These are phyloP conservation scores for Scaptomyza reducta DNA, from an alignment of 2,888 invertebrate genomes.

Conservation along the genomic window DNA sequence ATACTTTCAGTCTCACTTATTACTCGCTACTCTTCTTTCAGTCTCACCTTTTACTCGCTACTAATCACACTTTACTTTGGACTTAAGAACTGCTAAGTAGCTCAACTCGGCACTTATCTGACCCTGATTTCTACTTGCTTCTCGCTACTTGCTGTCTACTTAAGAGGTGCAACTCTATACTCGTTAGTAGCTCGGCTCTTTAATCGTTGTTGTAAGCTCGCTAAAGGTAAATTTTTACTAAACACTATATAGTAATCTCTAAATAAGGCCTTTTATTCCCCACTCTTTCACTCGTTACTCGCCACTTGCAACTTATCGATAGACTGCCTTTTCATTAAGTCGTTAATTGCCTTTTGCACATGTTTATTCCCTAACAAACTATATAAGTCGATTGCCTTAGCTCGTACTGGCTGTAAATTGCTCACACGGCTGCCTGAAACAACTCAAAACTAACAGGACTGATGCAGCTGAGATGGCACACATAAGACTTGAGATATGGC, in stretches of 20 bases:
- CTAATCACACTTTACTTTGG: not conserved
- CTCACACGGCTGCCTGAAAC: not conserved
- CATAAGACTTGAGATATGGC: conserved; percentile 37
- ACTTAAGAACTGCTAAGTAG: not conserved
- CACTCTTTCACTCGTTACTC: not conserved
- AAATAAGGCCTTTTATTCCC: no score
- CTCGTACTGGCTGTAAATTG: not conserved
- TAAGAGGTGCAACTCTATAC: no score
- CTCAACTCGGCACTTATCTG: no score
- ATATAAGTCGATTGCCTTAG: not conserved
- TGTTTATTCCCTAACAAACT: not conserved
- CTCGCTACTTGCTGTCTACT: no score
- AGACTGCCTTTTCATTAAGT: not conserved
- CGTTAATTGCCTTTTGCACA: not conserved
- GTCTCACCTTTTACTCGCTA: not conserved
- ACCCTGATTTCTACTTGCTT: no score
- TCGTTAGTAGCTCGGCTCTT: no score
- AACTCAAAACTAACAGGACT: not conserved
- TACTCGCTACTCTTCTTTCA: not conserved
- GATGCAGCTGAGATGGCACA: conserved; percentile 58
- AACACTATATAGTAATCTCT: no score
- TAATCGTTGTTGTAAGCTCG: no score
- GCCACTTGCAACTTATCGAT: not conserved
- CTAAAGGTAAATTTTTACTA: no score
- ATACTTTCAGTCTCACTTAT: not conserved